These are phyloP conservation scores for Caenorhabditis panamensis DNA, from an alignment of 2,888 invertebrate species.

Conservation along the genomic window DNA sequence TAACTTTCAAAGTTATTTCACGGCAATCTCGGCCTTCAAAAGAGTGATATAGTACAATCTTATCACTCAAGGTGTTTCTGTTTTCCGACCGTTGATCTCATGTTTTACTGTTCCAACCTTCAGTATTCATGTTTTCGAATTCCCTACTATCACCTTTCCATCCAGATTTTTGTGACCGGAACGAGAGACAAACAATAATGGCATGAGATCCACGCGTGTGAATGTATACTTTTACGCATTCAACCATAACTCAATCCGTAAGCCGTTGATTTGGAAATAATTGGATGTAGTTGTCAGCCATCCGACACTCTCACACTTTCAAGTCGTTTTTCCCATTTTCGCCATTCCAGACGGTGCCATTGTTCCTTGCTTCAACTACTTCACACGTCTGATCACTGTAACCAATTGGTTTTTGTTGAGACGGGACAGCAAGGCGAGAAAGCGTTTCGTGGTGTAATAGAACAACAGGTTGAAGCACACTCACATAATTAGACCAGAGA, in stretches of 20 bases:
- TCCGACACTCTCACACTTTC: constrained; percentile 19
- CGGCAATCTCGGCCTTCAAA: not conserved
- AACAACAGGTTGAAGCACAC: constrained; percentile 57
- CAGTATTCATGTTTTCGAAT: not conserved
- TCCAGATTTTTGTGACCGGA: constrained; percentile 42
- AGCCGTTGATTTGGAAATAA: constrained; percentile 64
- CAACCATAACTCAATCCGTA: constrained; percentile 61
- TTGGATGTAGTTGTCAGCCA: constrained; percentile 59
- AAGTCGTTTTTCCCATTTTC: constrained; percentile 21
- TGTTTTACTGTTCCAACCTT: not conserved
- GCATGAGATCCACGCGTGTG: constrained; percentile 22
- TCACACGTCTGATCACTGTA: constrained; percentile 35
- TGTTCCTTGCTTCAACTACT: constrained; percentile 17
- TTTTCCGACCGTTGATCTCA: constrained; percentile 1
- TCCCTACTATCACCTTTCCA: constrained; percentile 16
- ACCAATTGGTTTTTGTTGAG: constrained; percentile 37
- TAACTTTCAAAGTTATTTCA: not conserved
- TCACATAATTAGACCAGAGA: constrained; percentile 36
- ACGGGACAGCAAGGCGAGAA: constrained; percentile 23
- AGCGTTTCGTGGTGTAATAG: constrained; percentile 48
- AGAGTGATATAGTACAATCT: constrained; percentile 25
- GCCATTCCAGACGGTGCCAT: constrained; percentile 26
- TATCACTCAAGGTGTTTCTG: constrained; percentile 17
- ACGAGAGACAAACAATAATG: constrained; percentile 14
- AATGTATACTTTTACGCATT: constrained; percentile 30